phyloP scores from a whole-genome alignment of 2,797 vertebrate genomes.

The Danio choprae region DNA sequence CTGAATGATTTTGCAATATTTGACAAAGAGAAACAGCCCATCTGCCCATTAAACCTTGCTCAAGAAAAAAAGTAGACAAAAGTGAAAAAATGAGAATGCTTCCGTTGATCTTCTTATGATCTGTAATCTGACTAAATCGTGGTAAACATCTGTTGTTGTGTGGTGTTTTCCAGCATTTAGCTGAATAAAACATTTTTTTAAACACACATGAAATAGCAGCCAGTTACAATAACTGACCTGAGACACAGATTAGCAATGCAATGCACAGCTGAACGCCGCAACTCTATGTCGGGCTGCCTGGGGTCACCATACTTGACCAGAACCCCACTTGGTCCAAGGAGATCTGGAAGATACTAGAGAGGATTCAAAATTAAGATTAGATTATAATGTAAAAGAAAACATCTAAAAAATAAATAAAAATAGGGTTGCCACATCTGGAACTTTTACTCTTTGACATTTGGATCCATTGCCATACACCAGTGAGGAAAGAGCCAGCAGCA shows the following conservation, averaged over 20 bases:
- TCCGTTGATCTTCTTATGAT: too few relatives aligned
- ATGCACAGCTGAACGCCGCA: conserved; percentile 86
- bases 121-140: not conserved
- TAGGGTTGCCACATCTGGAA: not conserved
- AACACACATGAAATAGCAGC: not conserved
- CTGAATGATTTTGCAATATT: too few relatives aligned
- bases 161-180: not conserved
- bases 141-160: not conserved
- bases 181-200: not conserved
- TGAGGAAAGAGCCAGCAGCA: conserved; percentile 90
- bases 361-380: not conserved
- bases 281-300: conserved; percentile 82
- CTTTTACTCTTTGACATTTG: conserved; percentile 87
- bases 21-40: too few relatives aligned
- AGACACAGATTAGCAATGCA: conserved; percentile 93
- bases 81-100: too few relatives aligned
- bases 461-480: conserved; percentile 91
- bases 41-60: too few relatives aligned
- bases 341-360: conserved; percentile 82
- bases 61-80: too few relatives aligned
- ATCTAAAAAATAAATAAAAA: not conserved
- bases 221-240: conserved; percentile 74
- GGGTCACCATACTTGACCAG: conserved; percentile 82
- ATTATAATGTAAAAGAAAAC: not conserved
- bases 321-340: conserved; percentile 84